Evolutionary conservation across 2,113 vertebrate species (phyloP), one percentile per base, ranked within the genome.

Genomic region (Oryzias celebensis): DNA sequence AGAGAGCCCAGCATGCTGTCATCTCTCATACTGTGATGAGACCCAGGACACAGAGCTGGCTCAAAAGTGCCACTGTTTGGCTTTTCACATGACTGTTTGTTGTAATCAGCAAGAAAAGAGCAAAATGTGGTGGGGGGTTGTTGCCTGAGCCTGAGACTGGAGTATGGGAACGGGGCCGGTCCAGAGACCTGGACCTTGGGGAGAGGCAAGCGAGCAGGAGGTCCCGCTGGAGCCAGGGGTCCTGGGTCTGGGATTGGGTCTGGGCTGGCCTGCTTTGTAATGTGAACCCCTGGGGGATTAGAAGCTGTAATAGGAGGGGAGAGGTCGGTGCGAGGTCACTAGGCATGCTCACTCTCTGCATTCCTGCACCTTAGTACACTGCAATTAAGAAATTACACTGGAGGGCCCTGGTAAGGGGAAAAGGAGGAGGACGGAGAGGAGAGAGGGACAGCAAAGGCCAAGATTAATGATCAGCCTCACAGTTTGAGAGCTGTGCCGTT

Each of bases 361-460:
- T 90, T 91, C 89, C 88, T 91, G 77, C 88, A 90, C 88, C 90
- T 90, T 87, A 63, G 86, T 89, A 90, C 87, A 83, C 87, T 75
- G 83, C 91, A 92, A 92, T 92, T 91, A 92, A 90, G 89, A 90
- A 92, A 91, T 90, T 83, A 90, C 90, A 91, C 88, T 80, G 90
- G 85, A 89, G 85, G 87, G 76, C 87, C 79, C 69, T 48, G 73
- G 78, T 66, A 65, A 82, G 65, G 82, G 78, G 79, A 71, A 65
- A 58, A 66, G 73, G 62, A 67, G 77, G 75, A 72, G 66, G 69
- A 73, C 50, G 71, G 80, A 72, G 18, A 66, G 62, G 65, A 68
- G 65, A 62, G 67, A 58, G 58, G 62, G 83, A 85, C 83, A 85
- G 82, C 84, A 62, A 60, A 75, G 58, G 75, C 73, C 64, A 73